phyloP scores from a whole-genome alignment of 2,113 vertebrate species.

The Cephalopterus ornatus region DNA sequence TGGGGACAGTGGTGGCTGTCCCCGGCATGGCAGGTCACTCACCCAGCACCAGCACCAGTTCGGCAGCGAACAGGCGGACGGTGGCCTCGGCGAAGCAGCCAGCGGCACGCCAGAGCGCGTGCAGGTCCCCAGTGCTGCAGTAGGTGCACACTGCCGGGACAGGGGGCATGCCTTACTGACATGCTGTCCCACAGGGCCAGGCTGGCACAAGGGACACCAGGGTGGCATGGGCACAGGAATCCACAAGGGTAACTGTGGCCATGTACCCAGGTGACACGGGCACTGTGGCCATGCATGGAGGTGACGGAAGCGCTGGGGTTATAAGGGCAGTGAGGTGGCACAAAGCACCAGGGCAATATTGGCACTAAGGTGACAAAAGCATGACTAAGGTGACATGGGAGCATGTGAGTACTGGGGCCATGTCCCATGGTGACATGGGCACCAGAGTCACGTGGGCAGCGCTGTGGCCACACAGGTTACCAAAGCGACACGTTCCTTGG shows the following conservation, averaged over 20 bases:
- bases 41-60: constrained; percentile 90
- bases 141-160: constrained; percentile 86
- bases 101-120: constrained; percentile 87
- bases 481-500: accelerated
- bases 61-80: constrained; percentile 87
- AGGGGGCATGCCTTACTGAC: not conserved
- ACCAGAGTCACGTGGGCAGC: not conserved
- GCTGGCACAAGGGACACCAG: accelerated
- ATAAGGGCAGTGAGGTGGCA: not conserved
- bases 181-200: not conserved
- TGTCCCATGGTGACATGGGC: not conserved
- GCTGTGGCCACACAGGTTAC: accelerated
- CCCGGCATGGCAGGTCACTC: not conserved
- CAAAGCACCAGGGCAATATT: not conserved
- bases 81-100: constrained; percentile 82
- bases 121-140: constrained; percentile 89
- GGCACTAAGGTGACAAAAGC: not conserved
- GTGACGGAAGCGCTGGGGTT: accelerated
- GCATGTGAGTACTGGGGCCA: too few relatives aligned
- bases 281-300: accelerated
- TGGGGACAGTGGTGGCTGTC: not conserved
- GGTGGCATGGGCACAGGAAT: not conserved
- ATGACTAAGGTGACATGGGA: not conserved
- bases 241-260: too few relatives aligned
- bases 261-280: not conserved